Percentiles rank a stretch among this genome's conserved stretches.
phyloP scores from a whole-genome alignment of 2,113 vertebrate species.

The Ammodytes dubius region DNA sequence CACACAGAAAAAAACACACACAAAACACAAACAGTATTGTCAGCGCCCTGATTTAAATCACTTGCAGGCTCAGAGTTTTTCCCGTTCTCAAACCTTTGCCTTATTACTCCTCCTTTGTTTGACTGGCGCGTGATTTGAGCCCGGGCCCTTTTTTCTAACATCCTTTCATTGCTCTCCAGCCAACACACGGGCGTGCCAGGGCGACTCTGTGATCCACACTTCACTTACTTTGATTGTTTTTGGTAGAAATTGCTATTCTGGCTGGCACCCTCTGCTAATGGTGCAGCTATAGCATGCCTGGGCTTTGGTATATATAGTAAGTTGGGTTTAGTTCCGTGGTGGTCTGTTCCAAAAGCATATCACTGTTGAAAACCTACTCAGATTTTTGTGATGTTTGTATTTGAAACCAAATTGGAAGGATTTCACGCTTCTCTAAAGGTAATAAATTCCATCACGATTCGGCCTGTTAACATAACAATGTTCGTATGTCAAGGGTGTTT shows the following conservation, averaged over 20 bases:
- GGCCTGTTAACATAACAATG: constrained; percentile 17
- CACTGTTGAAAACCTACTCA: constrained; percentile 34
- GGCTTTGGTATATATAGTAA: constrained; percentile 39
- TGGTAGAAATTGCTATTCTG: constrained; percentile 65
- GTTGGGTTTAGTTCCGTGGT: constrained; percentile 1
- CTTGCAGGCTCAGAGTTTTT: constrained; percentile 59
- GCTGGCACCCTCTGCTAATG: constrained; percentile 30
- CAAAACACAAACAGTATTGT: constrained; percentile 11
- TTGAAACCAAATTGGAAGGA: constrained; percentile 20
- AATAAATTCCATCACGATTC: constrained; percentile 2
- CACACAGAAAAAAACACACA: neutral
- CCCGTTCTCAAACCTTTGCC: constrained; percentile 41
- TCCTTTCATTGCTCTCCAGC: constrained; percentile 66
- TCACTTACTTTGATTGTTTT: constrained; percentile 72
- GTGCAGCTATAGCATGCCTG: constrained; percentile 17
- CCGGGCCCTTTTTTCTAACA: constrained; percentile 27
- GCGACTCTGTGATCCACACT: constrained; percentile 64
- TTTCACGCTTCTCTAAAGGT: constrained; percentile 30
- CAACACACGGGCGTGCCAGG: constrained; percentile 59
- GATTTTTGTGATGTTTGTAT: constrained; percentile 29
- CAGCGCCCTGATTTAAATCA: constrained; percentile 63
- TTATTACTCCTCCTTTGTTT: constrained; percentile 71
- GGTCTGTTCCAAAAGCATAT: constrained; percentile 25
- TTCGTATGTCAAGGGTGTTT: neutral
- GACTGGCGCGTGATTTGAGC: constrained; percentile 64